Evolutionary conservation across 2,113 vertebrate genomes (phyloP), one percentile per base, ranked within the genome.

Genomic region (Mungos mungo): DNA sequence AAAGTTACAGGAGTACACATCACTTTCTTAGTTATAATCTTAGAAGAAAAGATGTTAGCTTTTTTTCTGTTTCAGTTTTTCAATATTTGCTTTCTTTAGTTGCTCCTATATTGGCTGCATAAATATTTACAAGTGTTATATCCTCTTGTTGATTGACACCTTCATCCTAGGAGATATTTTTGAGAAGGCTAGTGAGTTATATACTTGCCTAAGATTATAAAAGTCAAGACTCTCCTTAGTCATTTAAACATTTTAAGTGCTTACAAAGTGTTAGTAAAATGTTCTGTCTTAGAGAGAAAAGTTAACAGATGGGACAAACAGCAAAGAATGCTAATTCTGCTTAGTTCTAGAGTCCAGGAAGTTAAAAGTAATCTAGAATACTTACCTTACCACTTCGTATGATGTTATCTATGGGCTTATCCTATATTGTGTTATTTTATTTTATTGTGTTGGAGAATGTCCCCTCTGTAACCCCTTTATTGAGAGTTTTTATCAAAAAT

Each of bases 351-450:
- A 95, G 72, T 92, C 80, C 35, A 88, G 68, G 19, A 86, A 92
- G 50, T 97, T 90, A 83, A 95, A 93, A 72, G 23, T 71, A 77
- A 86, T 82, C 79, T 82, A 86, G 41, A 85, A 94, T 41, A 41
- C 41, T 41, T 41, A 41, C 41, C 41, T 41, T 63, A 68, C 33
- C 72, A 29, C 29, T 79, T 31, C 50, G 21, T 50, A n/a, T 90
- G 72, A 25, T 77, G 23, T 77, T 77, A 89, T 60, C 23, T 90
- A 18, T 66, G 41, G 41, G 25, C 31, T 29, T 63, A 14, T 77
- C 41, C 29, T 50, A 79, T 79, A 79, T 65, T 74, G 41, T 23
- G 57, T 57, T 57, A 57, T 60, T 60, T 54, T 54, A 54, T 54
- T 77, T 72, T 79, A 65, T 21, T 90, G 25, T 79, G 41, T 90